These are phyloP conservation scores for Sardina pilchardus DNA, from an alignment of 2,113 vertebrate species.

Conservation along the genomic window DNA sequence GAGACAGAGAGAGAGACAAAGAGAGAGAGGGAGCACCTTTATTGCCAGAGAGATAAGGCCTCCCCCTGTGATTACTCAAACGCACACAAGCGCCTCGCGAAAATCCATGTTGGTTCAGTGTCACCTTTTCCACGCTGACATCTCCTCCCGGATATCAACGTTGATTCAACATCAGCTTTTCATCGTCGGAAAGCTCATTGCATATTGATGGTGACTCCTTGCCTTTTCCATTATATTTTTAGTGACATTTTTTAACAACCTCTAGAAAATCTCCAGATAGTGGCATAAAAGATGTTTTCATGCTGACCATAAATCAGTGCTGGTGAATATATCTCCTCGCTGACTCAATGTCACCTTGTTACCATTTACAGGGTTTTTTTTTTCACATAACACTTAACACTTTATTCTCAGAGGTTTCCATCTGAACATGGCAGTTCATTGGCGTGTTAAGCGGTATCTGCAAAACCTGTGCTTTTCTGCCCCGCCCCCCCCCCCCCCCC, in stretches of 20 bases:
- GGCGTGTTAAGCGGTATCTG: neutral
- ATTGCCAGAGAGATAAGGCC: neutral
- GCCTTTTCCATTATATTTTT: neutral
- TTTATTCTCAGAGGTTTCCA: neutral
- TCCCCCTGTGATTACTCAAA: neutral
- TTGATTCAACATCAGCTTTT: neutral
- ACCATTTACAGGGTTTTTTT: neutral
- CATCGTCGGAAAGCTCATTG: neutral
- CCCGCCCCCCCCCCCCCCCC: neutral
- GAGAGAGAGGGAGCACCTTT: neutral
- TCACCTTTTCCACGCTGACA: neutral
- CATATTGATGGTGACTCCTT: neutral
- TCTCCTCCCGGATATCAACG: neutral
- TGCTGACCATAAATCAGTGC: neutral
- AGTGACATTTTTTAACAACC: neutral
- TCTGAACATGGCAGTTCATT: neutral
- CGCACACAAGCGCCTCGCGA: neutral
- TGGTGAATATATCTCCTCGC: neutral
- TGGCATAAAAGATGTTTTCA: neutral
- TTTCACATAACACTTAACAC: neutral
- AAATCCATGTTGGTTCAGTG: conserved; percentile 5
- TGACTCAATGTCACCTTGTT: neutral
- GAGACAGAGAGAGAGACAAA: neutral
- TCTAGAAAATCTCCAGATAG: neutral
- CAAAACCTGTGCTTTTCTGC: neutral